These are phyloP conservation scores for Echinarachnius parma DNA, from an alignment of 53 echinoderm and acorn worm genomes.

Conservation along the genomic window DNA sequence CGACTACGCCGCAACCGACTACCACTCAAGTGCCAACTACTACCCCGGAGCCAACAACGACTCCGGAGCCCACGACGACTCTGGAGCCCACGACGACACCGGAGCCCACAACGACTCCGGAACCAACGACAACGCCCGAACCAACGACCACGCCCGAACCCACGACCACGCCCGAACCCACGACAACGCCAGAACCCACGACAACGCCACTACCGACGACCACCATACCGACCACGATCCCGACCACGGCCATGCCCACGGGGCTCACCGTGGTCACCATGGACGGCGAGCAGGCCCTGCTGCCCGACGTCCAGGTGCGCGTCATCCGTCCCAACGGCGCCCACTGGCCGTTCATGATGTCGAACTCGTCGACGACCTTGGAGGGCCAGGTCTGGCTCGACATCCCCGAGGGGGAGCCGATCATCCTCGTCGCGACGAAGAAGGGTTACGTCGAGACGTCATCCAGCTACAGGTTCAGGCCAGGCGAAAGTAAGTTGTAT, in stretches of 20 bases:
- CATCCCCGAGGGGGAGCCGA: conserved; percentile 29
- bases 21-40: conserved; percentile 28
- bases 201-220: conserved; percentile 34
- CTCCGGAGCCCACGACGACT: conserved; percentile 18
- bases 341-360: conserved; percentile 11
- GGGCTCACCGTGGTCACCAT: conserved; percentile 31
- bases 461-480: conserved; percentile 19
- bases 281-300: conserved; percentile 39
- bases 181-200: conserved; percentile 19
- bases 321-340: conserved; percentile 15
- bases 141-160: conserved; percentile 24
- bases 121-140: conserved; percentile 23
- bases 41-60: conserved; percentile 18
- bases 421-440: conserved; percentile 37
- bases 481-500: conserved; percentile 27
- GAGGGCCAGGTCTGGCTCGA: conserved; percentile 31
- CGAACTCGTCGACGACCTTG: conserved; percentile 9
- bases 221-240: conserved; percentile 15
- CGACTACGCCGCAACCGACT: conserved; percentile 27
- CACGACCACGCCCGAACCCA: conserved; percentile 21
- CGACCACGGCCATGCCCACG: conserved; percentile 21
- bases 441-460: conserved; percentile 37
- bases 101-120: conserved; percentile 20
- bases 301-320: conserved; percentile 30
- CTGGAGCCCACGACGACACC: conserved; percentile 21